phyloP scores from a whole-genome alignment of 2,113 vertebrate genomes.

The Suricata suricatta region DNA sequence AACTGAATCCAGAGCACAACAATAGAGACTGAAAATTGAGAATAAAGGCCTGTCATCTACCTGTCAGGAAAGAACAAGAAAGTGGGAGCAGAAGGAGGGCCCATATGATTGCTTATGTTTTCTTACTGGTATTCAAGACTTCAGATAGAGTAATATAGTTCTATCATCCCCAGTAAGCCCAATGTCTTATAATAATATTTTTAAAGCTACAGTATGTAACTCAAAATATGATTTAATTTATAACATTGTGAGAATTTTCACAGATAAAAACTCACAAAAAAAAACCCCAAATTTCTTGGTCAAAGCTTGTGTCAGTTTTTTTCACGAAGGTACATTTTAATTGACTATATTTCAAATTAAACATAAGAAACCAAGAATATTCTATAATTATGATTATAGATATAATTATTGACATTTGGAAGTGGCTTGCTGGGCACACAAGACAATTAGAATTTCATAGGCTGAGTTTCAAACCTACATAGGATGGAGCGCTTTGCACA shows the following conservation, averaged over 20 bases:
- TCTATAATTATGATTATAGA: slow-evolving; percentile 44
- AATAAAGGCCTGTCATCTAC: neutral
- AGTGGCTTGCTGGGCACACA: slow-evolving; percentile 46
- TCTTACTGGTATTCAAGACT: neutral
- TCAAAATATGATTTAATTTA: slow-evolving; percentile 10
- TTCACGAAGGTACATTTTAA: slow-evolving; percentile 26
- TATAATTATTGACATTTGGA: slow-evolving; percentile 54
- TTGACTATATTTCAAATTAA: slow-evolving; percentile 33
- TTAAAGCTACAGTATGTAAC: neutral
- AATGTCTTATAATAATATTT: neutral
- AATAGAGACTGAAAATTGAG: neutral
- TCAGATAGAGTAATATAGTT: neutral
- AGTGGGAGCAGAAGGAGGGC: neutral
- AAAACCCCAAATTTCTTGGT: slow-evolving; percentile 14
- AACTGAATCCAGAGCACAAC: neutral
- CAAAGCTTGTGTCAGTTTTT: neutral
- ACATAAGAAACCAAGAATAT: neutral
- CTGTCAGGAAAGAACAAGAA: neutral
- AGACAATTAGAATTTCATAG: slow-evolving; percentile 53
- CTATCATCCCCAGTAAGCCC: neutral
- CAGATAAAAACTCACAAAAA: slow-evolving; percentile 34
- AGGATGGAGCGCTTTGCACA: neutral
- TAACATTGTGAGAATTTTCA: neutral
- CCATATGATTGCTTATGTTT: neutral
- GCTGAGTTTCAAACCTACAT: slow-evolving; percentile 6